Evolutionary conservation across 2,888 invertebrate species (phyloP).

Genomic region (Hypercompe scribonia): DNA sequence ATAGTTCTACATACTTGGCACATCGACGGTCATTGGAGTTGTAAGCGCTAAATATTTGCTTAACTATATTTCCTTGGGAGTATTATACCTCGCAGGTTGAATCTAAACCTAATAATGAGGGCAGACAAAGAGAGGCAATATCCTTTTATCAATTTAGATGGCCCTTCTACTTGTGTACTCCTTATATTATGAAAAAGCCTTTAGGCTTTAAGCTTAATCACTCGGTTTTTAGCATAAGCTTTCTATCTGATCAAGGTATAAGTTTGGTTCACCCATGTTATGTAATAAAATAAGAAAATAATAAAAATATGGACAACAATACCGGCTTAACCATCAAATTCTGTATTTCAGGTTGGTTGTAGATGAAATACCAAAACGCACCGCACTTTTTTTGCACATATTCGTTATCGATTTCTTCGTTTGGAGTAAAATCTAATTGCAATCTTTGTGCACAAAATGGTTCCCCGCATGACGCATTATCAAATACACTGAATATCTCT

Average conservation of each 20-base stretch:
- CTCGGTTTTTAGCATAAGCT: too few relatives aligned
- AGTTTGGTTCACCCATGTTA: background rate
- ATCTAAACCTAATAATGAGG: background rate
- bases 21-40: background rate
- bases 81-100: background rate
- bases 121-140: too few relatives aligned
- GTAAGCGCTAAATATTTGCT: background rate
- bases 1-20: background rate
- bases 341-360: slow-evolving; percentile 46
- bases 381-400: slow-evolving; percentile 55
- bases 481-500: slow-evolving; percentile 4
- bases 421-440: slow-evolving; percentile 47
- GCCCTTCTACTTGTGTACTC: background rate
- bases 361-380: slow-evolving; percentile 59
- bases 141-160: background rate
- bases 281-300: background rate
- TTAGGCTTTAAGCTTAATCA: too few relatives aligned
- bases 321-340: slow-evolving; percentile 54
- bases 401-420: slow-evolving; percentile 53
- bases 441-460: slow-evolving; percentile 24
- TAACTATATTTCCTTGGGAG: background rate
- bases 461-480: slow-evolving; percentile 44
- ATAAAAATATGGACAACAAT: background rate
- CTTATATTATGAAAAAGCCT: too few relatives aligned
- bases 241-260: too few relatives aligned